phyloP scores from a whole-genome alignment of 2,113 vertebrate species.

The Scolopax mira region DNA sequence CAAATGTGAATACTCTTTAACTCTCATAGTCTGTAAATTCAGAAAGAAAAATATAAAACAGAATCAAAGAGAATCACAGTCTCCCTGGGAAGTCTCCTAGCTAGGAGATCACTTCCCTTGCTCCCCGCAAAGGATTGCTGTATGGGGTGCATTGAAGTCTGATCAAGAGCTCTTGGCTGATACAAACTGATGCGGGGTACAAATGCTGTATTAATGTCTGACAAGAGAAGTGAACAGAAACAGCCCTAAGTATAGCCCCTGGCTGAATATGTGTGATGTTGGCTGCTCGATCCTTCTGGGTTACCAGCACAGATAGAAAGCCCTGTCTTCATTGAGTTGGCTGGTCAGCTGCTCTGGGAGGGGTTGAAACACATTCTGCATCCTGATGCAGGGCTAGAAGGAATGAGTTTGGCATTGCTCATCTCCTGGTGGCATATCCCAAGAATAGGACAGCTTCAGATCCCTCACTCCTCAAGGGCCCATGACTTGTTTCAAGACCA shows the following conservation, averaged over 20 bases:
- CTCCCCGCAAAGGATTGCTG: conserved; percentile 31
- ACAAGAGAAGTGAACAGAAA: conserved; percentile 48
- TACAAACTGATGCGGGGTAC: conserved; percentile 31
- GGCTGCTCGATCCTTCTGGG: background rate
- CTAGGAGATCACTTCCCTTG: conserved; percentile 50
- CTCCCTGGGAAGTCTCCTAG: conserved; percentile 62
- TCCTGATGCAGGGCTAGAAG: background rate
- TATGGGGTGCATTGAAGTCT: conserved; percentile 50
- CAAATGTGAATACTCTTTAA: conserved; percentile 13
- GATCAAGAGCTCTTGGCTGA: conserved; percentile 61
- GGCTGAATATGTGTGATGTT: conserved; percentile 43
- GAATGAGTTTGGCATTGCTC: background rate
- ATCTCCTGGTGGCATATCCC: background rate
- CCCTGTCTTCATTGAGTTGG: background rate
- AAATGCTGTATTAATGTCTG: conserved; percentile 31
- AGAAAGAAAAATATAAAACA: conserved; percentile 6
- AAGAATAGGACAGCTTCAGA: background rate
- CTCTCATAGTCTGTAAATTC: conserved; percentile 32
- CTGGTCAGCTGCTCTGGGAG: background rate
- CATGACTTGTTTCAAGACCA: background rate
- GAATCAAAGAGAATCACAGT: conserved; percentile 50
- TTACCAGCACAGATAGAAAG: background rate
- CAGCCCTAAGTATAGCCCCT: conserved; percentile 60
- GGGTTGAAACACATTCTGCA: background rate
- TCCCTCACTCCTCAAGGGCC: background rate